A percentile compares a stretch with the other conserved stretches of the same genome.
phyloP scores from a whole-genome alignment of 2,888 invertebrate genomes.

The Alitta virens region DNA sequence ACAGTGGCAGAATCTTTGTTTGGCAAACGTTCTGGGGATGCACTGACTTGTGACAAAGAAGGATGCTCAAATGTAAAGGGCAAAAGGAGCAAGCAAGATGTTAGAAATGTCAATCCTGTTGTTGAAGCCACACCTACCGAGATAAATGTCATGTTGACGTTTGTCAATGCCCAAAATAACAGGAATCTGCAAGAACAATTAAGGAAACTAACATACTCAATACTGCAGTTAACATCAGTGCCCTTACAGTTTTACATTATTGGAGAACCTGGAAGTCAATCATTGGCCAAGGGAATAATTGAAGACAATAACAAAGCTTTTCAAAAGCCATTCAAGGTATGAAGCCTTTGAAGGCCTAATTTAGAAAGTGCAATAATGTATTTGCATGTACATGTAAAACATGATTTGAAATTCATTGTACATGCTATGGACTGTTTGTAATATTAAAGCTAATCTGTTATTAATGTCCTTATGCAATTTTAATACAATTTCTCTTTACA shows the following conservation, averaged over 20 bases:
- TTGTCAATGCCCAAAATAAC: slow-evolving; percentile 32
- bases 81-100: background rate
- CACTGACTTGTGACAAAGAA: background rate
- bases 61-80: background rate
- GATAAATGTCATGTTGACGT: slow-evolving; percentile 34
- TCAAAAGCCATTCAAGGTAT: background rate
- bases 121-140: background rate
- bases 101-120: background rate
- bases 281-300: slow-evolving; percentile 37
- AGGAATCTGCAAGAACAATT: slow-evolving; percentile 29
- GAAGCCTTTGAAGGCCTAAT: background rate
- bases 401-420: too few species aligned
- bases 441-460: background rate
- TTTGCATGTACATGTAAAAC: too few species aligned
- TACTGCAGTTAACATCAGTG: slow-evolving; percentile 29
- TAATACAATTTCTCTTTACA: slow-evolving; percentile 41
- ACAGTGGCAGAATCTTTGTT: background rate
- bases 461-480: background rate
- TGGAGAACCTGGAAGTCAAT: slow-evolving; percentile 45
- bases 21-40: background rate
- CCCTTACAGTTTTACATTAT: slow-evolving; percentile 40
- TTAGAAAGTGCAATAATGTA: too few species aligned
- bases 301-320: slow-evolving; percentile 15
- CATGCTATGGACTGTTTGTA: background rate
- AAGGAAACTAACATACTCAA: slow-evolving; percentile 24